A percentile compares a stretch with the other conserved stretches of the same genome.
These are phyloP conservation scores for Pristionchus entomophagus DNA, from an alignment of 2,888 invertebrate genomes.

Conservation along the genomic window DNA sequence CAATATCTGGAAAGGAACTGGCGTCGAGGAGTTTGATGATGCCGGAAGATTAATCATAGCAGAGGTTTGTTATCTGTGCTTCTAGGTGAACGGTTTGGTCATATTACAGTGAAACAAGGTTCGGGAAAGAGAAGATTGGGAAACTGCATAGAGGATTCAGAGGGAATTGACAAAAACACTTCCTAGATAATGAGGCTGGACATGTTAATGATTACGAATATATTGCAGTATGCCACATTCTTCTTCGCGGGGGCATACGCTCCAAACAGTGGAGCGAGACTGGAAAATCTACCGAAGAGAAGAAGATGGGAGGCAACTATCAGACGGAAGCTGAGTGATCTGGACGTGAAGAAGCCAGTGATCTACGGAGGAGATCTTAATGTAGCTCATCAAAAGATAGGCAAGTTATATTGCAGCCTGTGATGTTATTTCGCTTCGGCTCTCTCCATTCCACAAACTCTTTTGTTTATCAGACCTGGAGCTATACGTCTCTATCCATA, in stretches of 20 bases:
- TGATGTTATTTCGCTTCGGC: too few species aligned
- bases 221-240: constrained; percentile 93
- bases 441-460: too few species aligned
- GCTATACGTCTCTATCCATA: too few species aligned
- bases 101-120: too few species aligned
- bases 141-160: too few species aligned
- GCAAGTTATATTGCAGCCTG: too few species aligned
- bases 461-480: too few species aligned
- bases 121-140: too few species aligned
- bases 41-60: constrained; percentile 92
- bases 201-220: too few species aligned
- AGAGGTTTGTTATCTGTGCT: constrained; percentile 80
- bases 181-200: too few species aligned
- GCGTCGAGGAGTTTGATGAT: constrained; percentile 77
- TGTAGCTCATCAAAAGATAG: constrained; percentile 94
- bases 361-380: constrained; percentile 97
- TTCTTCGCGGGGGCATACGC: constrained; percentile 89
- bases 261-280: constrained; percentile 91
- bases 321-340: constrained; percentile 84
- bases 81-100: constrained; percentile 76
- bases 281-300: constrained; percentile 89
- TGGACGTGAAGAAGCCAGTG: constrained; percentile 92
- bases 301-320: constrained; percentile 90
- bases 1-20: constrained; percentile 60
- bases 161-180: too few species aligned